Conservation (phyloP, 2,797 vertebrate species). For the Buphagus erythrorhynchus region DNA sequence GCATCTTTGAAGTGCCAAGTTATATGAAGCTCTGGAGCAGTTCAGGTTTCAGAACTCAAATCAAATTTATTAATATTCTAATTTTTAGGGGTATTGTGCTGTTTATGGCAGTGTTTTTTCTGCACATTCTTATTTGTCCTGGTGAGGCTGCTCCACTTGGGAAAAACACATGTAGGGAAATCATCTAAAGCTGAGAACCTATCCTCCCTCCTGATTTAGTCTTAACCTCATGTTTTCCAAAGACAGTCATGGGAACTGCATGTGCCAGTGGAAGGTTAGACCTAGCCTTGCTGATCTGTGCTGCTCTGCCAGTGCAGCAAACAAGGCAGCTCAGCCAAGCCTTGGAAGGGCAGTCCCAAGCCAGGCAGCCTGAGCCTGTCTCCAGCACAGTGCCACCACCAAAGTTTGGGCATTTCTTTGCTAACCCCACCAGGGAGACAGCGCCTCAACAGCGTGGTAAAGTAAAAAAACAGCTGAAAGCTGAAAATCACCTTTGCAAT, state of each 20-base stretch:
- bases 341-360: not conserved
- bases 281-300: not conserved
- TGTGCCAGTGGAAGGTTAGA: not conserved
- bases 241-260: not conserved
- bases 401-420: not conserved
- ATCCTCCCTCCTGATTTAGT: not conserved
- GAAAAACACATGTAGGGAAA: not conserved
- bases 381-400: not conserved
- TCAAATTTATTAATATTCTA: not conserved
- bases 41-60: not conserved
- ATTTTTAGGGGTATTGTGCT: not conserved
- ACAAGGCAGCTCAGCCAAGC: not conserved
- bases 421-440: not conserved
- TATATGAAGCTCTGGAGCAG: not conserved
- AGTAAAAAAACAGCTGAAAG: not conserved
- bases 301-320: fast-evolving
- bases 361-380: not conserved
- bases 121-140: not conserved
- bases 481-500: not conserved
- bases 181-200: not conserved
- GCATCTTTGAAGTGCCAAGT: not conserved
- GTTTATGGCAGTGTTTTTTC: not conserved
- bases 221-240: not conserved
- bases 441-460: not conserved
- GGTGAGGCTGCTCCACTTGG: not conserved